Base-by-base conservation (phyloP, 2,113 vertebrate genomes). In the Clarias batrachus region DNA sequence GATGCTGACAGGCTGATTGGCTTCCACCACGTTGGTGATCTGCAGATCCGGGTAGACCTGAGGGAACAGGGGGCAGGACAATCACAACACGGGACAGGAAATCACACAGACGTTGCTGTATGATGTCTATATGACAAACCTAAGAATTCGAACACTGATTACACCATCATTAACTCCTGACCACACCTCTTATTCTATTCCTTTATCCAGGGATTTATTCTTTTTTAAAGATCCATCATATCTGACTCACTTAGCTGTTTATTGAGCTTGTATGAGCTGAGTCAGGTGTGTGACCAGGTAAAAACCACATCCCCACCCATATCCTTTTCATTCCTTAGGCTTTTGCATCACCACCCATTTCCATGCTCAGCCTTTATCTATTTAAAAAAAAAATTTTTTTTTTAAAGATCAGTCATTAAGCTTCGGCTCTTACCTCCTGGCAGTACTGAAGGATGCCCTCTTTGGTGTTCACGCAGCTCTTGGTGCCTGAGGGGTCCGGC, bases 11-110 rank as follows among this genome's bases (percentile, higher is more conserved):
- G 98, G 98, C 87, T 98, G 97, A 92, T 99, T 99, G 92, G 98
- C 98, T 94, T 99, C 98, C 1, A 99, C 98, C 85, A 99, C 98
- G 0, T 99, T 99, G 88, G 97, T 99, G 89, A 99, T 99, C 95
- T 99, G 98, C 60, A 99, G 94, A 84, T 99, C 98, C 41, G 97
- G 97, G 89, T 99, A 99, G 81, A 99, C 97, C 98, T 99, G 87
- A 5, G n/a, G 25, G 23, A 56, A 86, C 9, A 60, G 17, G 2
- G 9, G 21, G 21, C 10, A 71, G 68, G 4, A 73, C 11, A 23
- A 30, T 30, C n/a, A 30, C n/a, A 30, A 14, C 5, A n/a, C 17
- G 33, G 65, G 65, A 54, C 16, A 80, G 27, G 54, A 80, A 62
- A 11, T 33, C 33, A 62, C 16, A 33, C 19, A 48, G 1, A 14